Evolutionary conservation across 2,113 vertebrate species (phyloP), one percentile per base, ranked within the genome.

Genomic region (Callionymus lyra): DNA sequence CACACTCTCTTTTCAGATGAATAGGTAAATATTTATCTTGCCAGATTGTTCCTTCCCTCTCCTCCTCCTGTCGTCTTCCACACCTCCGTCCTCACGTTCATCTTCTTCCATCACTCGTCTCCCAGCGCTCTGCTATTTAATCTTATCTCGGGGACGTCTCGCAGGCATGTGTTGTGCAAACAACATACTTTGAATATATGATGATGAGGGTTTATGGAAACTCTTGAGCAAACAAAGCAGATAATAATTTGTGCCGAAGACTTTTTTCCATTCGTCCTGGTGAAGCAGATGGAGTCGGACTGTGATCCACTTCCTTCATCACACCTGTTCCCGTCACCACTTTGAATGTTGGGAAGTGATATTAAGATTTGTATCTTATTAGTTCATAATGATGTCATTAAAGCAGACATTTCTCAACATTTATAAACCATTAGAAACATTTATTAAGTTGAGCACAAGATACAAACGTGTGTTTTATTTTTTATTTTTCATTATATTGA

Each of bases 1-100:
- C 48, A 32, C 36, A 41, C 32, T 54, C 52, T 68, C 68, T 63
- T 49, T 72, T 58, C 12, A 67, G 53, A 77, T 63, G 67, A 76
- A 64, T 61, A 64, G 43, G 55, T 77, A 74, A 71, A 77, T 80
- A 73, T 81, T 81, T 82, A 72, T 76, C 66, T 71, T 70, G 56
- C 68, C 69, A 73, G 70, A 82, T 78, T 76, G 74, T 76, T 66
- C 68, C 35, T 56, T 68, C 69, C 39, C 43, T 56, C 41, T 60
- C 63, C 47, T 59, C 63, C 58, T 50, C 59, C 66, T 49, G 57
- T 47, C 42, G 9, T 10, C 32, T 60, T 48, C 51, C 45, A 56
- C 41, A 59, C 56, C 53, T 56, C 36, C 44, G 15, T 47, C 21
- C 34, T 33, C 50, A 45, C 38, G 12, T 51, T 41, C 27, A 13